A percentile compares a stretch with the other conserved stretches of the same genome.
Evolutionary conservation across 2,888 invertebrate genomes (phyloP).

Genomic region (Asteroscopus sphinx): DNA sequence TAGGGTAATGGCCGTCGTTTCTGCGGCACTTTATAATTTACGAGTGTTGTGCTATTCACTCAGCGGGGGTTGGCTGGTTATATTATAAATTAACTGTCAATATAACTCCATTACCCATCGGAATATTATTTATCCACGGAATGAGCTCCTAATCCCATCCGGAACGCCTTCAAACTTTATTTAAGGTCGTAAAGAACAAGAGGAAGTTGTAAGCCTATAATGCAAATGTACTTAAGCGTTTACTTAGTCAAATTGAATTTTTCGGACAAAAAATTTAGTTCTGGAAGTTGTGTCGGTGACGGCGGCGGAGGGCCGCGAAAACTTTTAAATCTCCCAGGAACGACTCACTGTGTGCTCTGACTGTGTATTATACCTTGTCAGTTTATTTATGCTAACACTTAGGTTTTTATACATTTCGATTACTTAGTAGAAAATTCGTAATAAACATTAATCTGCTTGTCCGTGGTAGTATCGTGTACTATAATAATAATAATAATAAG

Average conservation of each 20-base stretch:
- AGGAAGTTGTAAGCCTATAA: constrained; percentile 68
- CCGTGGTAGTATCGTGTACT: too few relatives aligned
- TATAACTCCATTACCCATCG: constrained; percentile 56
- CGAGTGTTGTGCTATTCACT: constrained; percentile 42
- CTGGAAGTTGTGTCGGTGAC: constrained; percentile 41
- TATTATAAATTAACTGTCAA: constrained; percentile 57
- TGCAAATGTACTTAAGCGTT: constrained; percentile 68
- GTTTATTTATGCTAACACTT: constrained; percentile 37
- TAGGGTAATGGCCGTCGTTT: constrained; percentile 34
- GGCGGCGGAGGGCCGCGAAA: constrained; percentile 4
- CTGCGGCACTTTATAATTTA: constrained; percentile 43
- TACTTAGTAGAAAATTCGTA: not conserved
- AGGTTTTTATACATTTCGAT: constrained; percentile 9
- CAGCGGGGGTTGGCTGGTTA: constrained; percentile 14
- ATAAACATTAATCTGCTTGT: too few relatives aligned
- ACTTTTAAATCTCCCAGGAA: constrained; percentile 39
- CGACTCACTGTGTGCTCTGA: constrained; percentile 27
- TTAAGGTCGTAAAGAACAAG: constrained; percentile 66
- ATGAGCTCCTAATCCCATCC: constrained; percentile 42
- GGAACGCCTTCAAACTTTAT: constrained; percentile 60
- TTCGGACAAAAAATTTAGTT: constrained; percentile 55
- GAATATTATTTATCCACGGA: constrained; percentile 62
- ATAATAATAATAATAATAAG: too few relatives aligned
- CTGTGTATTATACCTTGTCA: constrained; percentile 2
- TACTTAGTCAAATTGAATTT: constrained; percentile 72